Evolutionary conservation across 1,140 invertebrate genomes (phyloP), one percentile per base, ranked within the genome.

Genomic region (Andricus grossulariae): DNA sequence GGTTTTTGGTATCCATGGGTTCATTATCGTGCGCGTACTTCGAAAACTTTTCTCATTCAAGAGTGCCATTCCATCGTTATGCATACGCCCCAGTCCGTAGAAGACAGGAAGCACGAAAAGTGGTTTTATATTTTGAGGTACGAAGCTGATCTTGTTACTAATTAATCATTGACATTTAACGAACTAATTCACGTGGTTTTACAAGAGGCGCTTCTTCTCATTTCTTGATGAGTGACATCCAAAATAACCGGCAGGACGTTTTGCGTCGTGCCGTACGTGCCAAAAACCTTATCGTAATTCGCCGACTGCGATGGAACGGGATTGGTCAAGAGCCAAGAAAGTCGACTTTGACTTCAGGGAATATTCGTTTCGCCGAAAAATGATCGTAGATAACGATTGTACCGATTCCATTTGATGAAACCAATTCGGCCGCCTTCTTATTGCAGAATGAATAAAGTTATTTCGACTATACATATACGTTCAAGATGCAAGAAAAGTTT

Each of bases 311-410:
- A 80, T 80, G 77, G 77, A 82, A 82, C 82, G 54, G 80, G 83
- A 88, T 89, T 90, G 89, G 89, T 88, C 84, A 74, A 70, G 82
- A 81, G 89, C 89, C 89, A 90, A 89, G 83, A 88, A 88, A 77
- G 79, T 82, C 78, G 80, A 80, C 78, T 83, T 73, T 78, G 81
- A 78, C 80, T 77, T 71, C 39, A 54, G 76, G 75, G 78, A 83
- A 79, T 80, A 79, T 80, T 71, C 71, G 55, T 25, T 39, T 70
- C 15, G 71, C 39, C 72, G 49, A 78, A 79, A 80, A 81, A 83
- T 74, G 73, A 80, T 80, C 72, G 18, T 15, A 72, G 78, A 71
- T 74, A 81, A 79, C 57, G 75, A 76, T 73, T 72, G 60, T 51
- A 80, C 79, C 79, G 76, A 80, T 79, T 76, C 74, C 16, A 54